These are phyloP conservation scores for Drosophila ohnishii DNA, from an alignment of 1,140 invertebrate species.

Conservation along the genomic window DNA sequence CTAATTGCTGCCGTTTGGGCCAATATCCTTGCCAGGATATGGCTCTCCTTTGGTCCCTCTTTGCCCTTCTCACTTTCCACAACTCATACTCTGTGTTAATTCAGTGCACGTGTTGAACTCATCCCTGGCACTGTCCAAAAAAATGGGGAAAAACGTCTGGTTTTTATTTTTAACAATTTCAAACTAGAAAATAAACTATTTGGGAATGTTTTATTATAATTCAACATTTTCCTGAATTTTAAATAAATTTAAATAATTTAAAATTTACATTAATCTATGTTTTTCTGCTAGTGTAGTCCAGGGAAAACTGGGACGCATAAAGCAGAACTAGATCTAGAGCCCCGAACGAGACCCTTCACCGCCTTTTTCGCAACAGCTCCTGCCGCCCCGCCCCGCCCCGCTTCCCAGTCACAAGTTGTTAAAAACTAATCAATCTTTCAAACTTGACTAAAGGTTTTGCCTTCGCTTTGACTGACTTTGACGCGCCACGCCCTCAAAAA, in stretches of 20 bases:
- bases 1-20: slow-evolving; percentile 67
- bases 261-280: no score
- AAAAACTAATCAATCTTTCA: slow-evolving; percentile 82
- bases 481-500: slow-evolving; percentile 31
- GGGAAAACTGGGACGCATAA: slow-evolving; percentile 16
- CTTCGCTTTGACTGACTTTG: slow-evolving; percentile 75
- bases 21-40: slow-evolving; percentile 20
- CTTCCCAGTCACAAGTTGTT: slow-evolving; percentile 74
- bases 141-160: background rate
- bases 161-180: background rate
- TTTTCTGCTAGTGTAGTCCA: slow-evolving; percentile 19
- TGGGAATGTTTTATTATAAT: no score
- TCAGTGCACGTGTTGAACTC: slow-evolving; percentile 64
- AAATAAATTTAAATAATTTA: no score
- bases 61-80: slow-evolving; percentile 4
- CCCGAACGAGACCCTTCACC: slow-evolving; percentile 24
- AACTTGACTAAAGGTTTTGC: slow-evolving; percentile 76
- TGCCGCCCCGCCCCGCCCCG: background rate
- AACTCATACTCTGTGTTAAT: slow-evolving; percentile 54
- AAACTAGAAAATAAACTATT: no score
- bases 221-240: no score
- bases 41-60: background rate
- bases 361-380: slow-evolving; percentile 4
- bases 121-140: slow-evolving; percentile 1
- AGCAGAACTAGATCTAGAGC: slow-evolving; percentile 31